Percentiles rank a stretch among this genome's conserved stretches.
phyloP scores from a whole-genome alignment of 2,797 vertebrate genomes.

The Chloroceryle inda region DNA sequence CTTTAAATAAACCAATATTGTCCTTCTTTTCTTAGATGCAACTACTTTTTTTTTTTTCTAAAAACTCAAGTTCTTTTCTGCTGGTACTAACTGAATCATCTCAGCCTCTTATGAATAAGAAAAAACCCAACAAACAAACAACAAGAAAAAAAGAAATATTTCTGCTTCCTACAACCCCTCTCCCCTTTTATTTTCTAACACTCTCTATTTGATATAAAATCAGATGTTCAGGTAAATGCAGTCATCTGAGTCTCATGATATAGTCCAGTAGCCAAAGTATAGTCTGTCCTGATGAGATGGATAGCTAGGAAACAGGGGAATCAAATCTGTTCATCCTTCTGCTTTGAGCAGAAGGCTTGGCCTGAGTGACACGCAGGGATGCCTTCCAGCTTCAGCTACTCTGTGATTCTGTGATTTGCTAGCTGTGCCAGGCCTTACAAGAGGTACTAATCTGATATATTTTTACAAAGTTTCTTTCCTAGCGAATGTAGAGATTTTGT shows the following conservation, averaged over 20 bases:
- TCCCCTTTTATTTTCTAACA: not conserved
- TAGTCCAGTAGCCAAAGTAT: not conserved
- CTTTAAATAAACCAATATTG: not conserved
- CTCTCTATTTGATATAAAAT: not conserved
- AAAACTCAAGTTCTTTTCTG: not conserved
- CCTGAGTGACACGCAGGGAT: fast-evolving
- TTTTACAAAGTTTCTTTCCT: not conserved
- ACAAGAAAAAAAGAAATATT: not conserved
- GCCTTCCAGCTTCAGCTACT: not conserved
- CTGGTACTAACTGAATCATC: not conserved
- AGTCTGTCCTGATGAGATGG: not conserved
- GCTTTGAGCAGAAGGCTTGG: not conserved
- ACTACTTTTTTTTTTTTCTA: not conserved
- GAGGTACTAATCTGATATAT: not conserved
- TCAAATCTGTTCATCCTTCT: not conserved
- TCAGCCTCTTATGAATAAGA: not conserved
- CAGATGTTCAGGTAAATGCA: not conserved
- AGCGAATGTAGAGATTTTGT: not conserved
- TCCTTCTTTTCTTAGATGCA: not conserved
- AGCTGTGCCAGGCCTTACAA: not conserved
- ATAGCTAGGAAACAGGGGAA: not conserved
- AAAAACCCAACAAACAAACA: not conserved
- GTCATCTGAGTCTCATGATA: not conserved
- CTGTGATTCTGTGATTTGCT: not conserved
- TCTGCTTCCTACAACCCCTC: not conserved